Evolutionary conservation across 2,113 vertebrate species (phyloP).

Genomic region (Pelobates fuscus): DNA sequence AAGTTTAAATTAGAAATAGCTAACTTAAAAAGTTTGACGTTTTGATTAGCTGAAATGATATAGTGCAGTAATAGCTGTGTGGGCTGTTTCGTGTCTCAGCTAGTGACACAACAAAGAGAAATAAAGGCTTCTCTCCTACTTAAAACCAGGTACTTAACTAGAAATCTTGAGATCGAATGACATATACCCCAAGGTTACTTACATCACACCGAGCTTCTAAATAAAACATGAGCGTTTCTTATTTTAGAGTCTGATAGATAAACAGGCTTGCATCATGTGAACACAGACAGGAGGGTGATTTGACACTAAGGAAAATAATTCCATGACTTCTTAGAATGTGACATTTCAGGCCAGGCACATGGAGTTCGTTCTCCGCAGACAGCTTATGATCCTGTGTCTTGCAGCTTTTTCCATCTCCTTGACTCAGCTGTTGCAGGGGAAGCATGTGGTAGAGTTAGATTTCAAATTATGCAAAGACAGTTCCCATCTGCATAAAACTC

Average conservation of each 20-base stretch:
- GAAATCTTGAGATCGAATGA: slow-evolving; percentile 58
- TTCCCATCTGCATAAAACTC: slow-evolving; percentile 52
- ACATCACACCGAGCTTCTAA: slow-evolving; percentile 60
- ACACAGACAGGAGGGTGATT: slow-evolving; percentile 54
- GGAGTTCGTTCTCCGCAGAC: slow-evolving; percentile 51
- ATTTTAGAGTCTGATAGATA: slow-evolving; percentile 64
- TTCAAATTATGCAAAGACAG: slow-evolving; percentile 51
- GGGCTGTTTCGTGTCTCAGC: slow-evolving; percentile 52
- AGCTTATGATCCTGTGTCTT: slow-evolving; percentile 48
- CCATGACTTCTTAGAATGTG: slow-evolving; percentile 66
- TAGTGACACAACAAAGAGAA: slow-evolving; percentile 50
- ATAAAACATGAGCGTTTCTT: slow-evolving; percentile 63
- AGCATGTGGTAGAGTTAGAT: slow-evolving; percentile 40
- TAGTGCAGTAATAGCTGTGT: slow-evolving; percentile 39
- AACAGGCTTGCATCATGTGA: slow-evolving; percentile 67
- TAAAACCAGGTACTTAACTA: slow-evolving; percentile 57
- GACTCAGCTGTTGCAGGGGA: slow-evolving; percentile 53
- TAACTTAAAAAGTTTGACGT: slow-evolving; percentile 36
- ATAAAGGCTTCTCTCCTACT: slow-evolving; percentile 54
- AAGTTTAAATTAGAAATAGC: background rate
- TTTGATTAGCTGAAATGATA: slow-evolving; percentile 55
- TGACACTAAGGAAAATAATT: slow-evolving; percentile 58
- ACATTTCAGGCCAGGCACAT: slow-evolving; percentile 69
- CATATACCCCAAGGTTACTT: slow-evolving; percentile 62
- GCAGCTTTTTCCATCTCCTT: slow-evolving; percentile 53